Percentiles rank a stretch among this genome's conserved stretches.
Evolutionary conservation across 1,140 invertebrate genomes (phyloP).

Genomic region (Rhopalosiphum padi): DNA sequence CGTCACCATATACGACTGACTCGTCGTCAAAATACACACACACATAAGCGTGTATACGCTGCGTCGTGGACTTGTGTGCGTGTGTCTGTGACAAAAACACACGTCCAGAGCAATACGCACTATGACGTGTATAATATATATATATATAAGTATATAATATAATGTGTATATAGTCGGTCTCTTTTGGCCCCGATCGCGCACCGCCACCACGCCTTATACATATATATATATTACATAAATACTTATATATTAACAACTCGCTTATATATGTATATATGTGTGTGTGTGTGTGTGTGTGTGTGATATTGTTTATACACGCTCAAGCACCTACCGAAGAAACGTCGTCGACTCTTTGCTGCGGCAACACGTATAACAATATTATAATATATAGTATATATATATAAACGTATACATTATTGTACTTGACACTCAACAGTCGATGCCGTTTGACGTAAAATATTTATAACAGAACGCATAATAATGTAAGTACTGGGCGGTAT

Average conservation of each 20-base stretch:
- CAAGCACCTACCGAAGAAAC: background rate
- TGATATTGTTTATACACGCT: background rate
- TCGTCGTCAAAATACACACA: background rate
- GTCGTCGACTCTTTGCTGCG: background rate
- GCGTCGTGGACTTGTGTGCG: background rate
- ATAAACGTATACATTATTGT: too few relatives aligned
- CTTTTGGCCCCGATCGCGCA: background rate
- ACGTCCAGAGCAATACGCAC: background rate
- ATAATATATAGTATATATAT: background rate
- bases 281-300: background rate
- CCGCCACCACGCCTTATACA: background rate
- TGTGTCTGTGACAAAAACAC: background rate
- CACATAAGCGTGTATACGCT: background rate
- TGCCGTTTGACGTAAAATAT: background rate
- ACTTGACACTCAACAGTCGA: background rate
- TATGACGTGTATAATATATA: background rate
- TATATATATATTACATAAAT: background rate
- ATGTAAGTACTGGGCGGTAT: too few relatives aligned
- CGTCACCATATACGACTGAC: background rate
- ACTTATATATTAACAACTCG: background rate
- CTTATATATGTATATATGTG: background rate
- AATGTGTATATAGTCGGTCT: background rate
- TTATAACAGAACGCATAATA: background rate
- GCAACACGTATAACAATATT: background rate
- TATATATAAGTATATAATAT: background rate